Evolutionary conservation across 2,113 vertebrate genomes (phyloP).

Genomic region (Hassar affinis): DNA sequence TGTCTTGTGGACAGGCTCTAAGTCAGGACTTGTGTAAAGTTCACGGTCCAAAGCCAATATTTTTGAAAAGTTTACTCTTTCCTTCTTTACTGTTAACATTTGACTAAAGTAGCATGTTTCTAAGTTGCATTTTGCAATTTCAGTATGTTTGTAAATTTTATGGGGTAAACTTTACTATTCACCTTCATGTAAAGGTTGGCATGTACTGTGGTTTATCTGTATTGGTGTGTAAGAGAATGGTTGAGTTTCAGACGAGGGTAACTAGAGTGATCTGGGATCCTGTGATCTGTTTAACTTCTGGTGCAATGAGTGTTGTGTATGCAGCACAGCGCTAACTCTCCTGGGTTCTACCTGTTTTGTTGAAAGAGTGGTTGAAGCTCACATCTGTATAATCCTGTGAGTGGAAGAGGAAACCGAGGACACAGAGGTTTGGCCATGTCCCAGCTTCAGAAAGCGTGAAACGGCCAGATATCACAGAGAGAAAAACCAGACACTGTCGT

Average conservation of each 20-base stretch:
- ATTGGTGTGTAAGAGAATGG: background rate
- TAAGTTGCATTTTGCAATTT: background rate
- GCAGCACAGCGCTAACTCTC: background rate
- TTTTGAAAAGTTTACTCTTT: background rate
- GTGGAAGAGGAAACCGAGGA: slow-evolving; percentile 36
- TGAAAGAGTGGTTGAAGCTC: slow-evolving; percentile 14
- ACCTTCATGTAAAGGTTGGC: background rate
- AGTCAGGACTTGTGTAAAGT: no score
- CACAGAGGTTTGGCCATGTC: slow-evolving; percentile 27
- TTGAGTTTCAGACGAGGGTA: background rate
- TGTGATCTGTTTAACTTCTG: background rate
- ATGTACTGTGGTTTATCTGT: background rate
- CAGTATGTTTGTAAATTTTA: background rate
- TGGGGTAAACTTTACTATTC: background rate
- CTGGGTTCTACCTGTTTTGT: slow-evolving; percentile 24
- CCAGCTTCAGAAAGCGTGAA: slow-evolving; percentile 36
- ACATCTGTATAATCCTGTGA: slow-evolving; percentile 28
- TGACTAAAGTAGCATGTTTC: background rate
- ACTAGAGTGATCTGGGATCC: background rate
- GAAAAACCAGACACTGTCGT: slow-evolving; percentile 49
- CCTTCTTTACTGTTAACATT: background rate
- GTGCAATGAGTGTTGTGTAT: background rate
- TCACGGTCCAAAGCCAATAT: no score
- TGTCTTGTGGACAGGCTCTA: no score
- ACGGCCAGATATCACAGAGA: slow-evolving; percentile 44